A percentile compares a stretch with the other conserved stretches of the same genome.
Conservation (phyloP, 1,140 invertebrate species). For the Drosophila grimshawi region DNA sequence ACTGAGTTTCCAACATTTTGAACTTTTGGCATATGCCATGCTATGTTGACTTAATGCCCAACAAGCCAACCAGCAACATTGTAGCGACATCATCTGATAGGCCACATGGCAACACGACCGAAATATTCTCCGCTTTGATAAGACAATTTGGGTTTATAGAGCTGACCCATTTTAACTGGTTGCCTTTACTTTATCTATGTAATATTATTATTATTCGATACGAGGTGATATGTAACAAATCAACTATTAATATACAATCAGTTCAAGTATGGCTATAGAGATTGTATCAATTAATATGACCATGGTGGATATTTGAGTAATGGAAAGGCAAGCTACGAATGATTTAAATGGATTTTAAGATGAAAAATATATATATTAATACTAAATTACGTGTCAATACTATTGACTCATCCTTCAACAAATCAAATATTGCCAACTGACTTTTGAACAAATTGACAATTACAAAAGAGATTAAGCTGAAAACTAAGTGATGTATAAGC, state of each 20-base stretch:
- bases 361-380: too few species aligned
- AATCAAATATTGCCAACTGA: too few species aligned
- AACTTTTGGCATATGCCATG: constrained; percentile 38
- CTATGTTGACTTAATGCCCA: constrained; percentile 42
- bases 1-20: constrained; percentile 25
- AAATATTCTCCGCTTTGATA: constrained; percentile 30
- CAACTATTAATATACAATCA: neutral
- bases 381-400: too few species aligned
- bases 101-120: constrained; percentile 18
- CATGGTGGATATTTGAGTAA: neutral
- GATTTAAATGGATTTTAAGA: too few species aligned
- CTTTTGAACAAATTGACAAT: too few species aligned
- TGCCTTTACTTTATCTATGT: neutral
- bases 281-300: neutral
- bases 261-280: neutral
- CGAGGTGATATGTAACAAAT: neutral
- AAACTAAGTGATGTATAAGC: too few species aligned
- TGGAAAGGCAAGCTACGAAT: too few species aligned
- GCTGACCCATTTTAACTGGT: constrained; percentile 30
- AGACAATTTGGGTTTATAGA: constrained; percentile 5
- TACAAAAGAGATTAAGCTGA: too few species aligned
- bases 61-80: constrained; percentile 7
- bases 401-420: too few species aligned
- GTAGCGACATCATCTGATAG: neutral
- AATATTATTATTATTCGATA: neutral